Evolutionary conservation across 2,113 vertebrate genomes (phyloP).

Genomic region (Sebastes fasciatus): DNA sequence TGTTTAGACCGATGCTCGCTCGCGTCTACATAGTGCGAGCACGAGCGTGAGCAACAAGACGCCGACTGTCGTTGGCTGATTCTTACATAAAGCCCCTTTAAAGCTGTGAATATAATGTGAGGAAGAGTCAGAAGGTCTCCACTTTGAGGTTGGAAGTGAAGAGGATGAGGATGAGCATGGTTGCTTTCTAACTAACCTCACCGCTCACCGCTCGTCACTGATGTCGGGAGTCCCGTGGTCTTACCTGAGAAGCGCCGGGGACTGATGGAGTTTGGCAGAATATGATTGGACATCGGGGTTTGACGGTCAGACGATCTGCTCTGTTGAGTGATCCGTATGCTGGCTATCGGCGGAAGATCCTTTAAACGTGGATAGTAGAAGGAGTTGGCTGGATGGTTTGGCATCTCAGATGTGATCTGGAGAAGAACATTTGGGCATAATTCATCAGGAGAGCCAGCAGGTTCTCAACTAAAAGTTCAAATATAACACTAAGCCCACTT

Average conservation of each 20-base stretch:
- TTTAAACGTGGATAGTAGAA: slow-evolving; percentile 85
- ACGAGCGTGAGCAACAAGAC: no score
- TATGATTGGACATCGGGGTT: slow-evolving; percentile 83
- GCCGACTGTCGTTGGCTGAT: no score
- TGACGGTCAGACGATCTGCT: slow-evolving; percentile 68
- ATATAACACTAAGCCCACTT: slow-evolving; percentile 28
- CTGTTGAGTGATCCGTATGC: slow-evolving; percentile 78
- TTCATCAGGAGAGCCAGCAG: slow-evolving; percentile 35
- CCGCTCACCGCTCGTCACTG: no score
- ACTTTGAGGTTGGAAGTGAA: no score
- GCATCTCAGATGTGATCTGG: slow-evolving; percentile 86
- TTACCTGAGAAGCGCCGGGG: slow-evolving; percentile 80
- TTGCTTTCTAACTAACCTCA: no score
- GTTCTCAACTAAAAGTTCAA: slow-evolving; percentile 26
- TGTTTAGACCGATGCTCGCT: no score
- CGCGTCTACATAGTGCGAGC: no score
- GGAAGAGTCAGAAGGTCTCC: no score
- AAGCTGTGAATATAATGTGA: no score
- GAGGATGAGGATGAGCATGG: no score
- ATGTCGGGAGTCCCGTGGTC: background rate
- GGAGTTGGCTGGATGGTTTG: slow-evolving; percentile 86
- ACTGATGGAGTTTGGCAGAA: slow-evolving; percentile 80
- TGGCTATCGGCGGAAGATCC: slow-evolving; percentile 83
- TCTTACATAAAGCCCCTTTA: no score
- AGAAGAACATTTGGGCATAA: slow-evolving; percentile 26